Evolutionary conservation across 2,797 vertebrate species (phyloP), one percentile per base, ranked within the genome.

Genomic region (Antrozous pallidus): DNA sequence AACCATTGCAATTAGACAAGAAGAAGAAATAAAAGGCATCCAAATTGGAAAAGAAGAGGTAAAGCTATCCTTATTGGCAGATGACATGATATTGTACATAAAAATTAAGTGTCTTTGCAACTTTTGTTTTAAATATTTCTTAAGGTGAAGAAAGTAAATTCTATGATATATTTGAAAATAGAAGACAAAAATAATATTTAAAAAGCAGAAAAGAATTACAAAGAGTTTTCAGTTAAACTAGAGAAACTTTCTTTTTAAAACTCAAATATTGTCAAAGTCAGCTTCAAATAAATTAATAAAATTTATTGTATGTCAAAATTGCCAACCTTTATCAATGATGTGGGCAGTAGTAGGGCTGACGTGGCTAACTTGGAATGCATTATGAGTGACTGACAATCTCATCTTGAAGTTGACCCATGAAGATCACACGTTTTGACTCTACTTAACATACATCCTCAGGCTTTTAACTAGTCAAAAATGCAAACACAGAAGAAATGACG

Each of bases 381-480:
- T 36, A 20, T 18, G 22, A 70, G 24, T 40, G 22, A 33, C 33
- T 28, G 61, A 49, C 40, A 88, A 77, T 56, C 10, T 84, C 61
- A 78, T 42, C 54, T 84, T 81, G 40, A 77, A 13, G 36, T 31
- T 70, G 47, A 78, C 11, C 45, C 36, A 14, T 20, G 20, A 80
- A 80, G 40, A 85, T 38, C 33, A 45, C 18, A 90, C 45, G 17
- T 86, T 38, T 42, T 81, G 49, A 92, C 4, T 33, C 16, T 61
- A 17, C 88, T 89, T 91, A 67, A 51, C n/a, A 49, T 3, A 42
- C 11, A 85, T 74, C 49, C 13, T 58, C 24, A 78, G 63, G 42
- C 28, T 92, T 91, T 94, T 90, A 79, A 80, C 45, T 28, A 73
- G 63, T 58, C 87, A 82, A 69, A 70, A 94, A 96, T 92, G n/a